Conservation (phyloP, 1,140 invertebrate genomes). For the Zophobas morio region DNA sequence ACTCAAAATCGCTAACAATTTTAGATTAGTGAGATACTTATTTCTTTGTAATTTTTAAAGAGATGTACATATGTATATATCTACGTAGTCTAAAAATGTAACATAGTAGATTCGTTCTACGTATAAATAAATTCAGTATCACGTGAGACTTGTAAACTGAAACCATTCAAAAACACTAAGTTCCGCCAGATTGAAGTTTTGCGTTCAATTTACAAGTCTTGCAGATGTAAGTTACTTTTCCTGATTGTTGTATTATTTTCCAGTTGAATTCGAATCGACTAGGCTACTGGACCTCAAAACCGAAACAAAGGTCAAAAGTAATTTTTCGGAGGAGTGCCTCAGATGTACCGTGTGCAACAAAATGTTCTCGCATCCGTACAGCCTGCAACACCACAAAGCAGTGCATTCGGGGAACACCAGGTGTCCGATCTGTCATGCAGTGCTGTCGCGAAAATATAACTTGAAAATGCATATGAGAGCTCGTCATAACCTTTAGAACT, state of each 20-base stretch:
- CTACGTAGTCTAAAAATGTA: no score
- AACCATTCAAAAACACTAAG: conserved; percentile 2
- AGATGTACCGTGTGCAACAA: conserved; percentile 48
- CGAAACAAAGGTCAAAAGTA: conserved; percentile 29
- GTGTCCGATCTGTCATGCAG: conserved; percentile 61
- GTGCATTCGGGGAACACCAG: conserved; percentile 60
- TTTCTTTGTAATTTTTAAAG: no score
- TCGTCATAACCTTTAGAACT: conserved; percentile 51
- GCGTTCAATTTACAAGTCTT: conserved; percentile 35
- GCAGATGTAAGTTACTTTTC: conserved; percentile 25
- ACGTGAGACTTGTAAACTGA: conserved; percentile 36
- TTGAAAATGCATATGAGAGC: conserved; percentile 62
- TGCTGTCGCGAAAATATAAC: conserved; percentile 62
- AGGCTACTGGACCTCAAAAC: conserved; percentile 5
- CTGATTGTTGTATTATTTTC: conserved; percentile 46
- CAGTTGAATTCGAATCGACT: conserved; percentile 42
- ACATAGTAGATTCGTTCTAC: no score
- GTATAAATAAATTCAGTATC: neutral
- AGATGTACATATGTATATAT: no score
- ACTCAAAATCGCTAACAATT: no score
- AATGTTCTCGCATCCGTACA: conserved; percentile 53
- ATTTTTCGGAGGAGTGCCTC: conserved; percentile 38
- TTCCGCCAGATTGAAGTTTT: neutral
- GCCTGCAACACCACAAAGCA: conserved; percentile 48
- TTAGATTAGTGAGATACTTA: no score